Evolutionary conservation across 2,113 vertebrate genomes (phyloP).

Genomic region (Capra hircus): DNA sequence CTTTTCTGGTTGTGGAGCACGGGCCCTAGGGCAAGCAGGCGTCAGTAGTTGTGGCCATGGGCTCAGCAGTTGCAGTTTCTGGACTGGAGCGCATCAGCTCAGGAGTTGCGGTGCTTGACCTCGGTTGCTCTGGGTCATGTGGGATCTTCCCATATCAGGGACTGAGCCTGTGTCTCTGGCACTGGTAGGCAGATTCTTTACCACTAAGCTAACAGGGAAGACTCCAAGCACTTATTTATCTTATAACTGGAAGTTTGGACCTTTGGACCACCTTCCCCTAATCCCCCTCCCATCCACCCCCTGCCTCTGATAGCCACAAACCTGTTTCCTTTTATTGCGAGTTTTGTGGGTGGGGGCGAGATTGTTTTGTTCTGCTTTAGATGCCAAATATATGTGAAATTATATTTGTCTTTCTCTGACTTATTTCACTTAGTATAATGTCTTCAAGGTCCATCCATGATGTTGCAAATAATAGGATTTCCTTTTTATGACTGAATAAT

Average conservation of each 20-base stretch:
- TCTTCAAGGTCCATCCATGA: background rate
- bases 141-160: background rate
- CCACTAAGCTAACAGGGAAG: background rate
- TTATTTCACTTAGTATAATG: background rate
- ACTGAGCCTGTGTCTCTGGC: background rate
- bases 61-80: background rate
- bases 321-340: background rate
- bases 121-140: background rate
- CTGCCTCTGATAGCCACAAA: background rate
- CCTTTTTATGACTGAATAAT: background rate
- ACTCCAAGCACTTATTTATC: background rate
- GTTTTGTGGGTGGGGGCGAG: background rate
- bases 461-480: background rate
- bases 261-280: background rate
- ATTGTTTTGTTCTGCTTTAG: background rate
- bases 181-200: background rate
- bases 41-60: background rate
- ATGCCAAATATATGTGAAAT: background rate
- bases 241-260: background rate
- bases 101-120: background rate
- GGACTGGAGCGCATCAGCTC: background rate
- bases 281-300: fast-evolving
- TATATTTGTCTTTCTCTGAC: background rate
- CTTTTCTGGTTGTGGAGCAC: background rate
- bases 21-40: background rate